Percentiles rank a stretch among this genome's conserved stretches.
phyloP scores from a whole-genome alignment of 2,797 vertebrate species.

The Onychomys torridus region DNA sequence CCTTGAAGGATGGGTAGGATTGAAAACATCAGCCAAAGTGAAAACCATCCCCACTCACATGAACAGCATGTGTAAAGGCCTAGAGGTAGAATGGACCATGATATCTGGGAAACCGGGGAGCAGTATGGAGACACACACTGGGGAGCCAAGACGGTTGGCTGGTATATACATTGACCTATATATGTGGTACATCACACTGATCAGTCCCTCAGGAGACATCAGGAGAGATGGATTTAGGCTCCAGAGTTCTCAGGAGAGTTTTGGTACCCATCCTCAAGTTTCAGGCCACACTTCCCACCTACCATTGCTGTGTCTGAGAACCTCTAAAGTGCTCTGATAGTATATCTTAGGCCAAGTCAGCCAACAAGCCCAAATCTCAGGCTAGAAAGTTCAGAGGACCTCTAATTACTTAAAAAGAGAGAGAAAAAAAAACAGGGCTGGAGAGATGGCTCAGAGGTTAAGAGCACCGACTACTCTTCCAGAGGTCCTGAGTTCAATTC shows the following conservation, averaged over 20 bases:
- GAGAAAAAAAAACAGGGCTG: too few relatives aligned
- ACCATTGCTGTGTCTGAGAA: neutral
- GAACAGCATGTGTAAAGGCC: neutral
- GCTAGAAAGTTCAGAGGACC: neutral
- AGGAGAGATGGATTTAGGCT: neutral
- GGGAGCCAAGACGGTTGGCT: fast-evolving
- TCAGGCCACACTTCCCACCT: neutral
- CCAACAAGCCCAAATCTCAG: neutral
- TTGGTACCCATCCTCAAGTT: neutral
- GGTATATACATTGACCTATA: neutral
- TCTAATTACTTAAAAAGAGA: neutral
- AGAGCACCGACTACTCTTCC: too few relatives aligned
- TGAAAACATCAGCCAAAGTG: neutral
- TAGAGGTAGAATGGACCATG: fast-evolving
- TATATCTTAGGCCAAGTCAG: neutral
- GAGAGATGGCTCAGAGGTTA: too few relatives aligned
- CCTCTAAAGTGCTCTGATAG: neutral
- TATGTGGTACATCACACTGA: fast-evolving
- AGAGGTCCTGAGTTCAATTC: too few relatives aligned
- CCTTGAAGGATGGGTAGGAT: neutral
- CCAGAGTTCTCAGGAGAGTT: neutral
- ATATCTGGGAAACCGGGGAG: neutral
- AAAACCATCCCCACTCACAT: neutral
- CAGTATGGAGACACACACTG: neutral
- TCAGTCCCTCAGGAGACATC: neutral